Conservation (phyloP, 2,888 invertebrate species). For the Nemoura dubitans region DNA sequence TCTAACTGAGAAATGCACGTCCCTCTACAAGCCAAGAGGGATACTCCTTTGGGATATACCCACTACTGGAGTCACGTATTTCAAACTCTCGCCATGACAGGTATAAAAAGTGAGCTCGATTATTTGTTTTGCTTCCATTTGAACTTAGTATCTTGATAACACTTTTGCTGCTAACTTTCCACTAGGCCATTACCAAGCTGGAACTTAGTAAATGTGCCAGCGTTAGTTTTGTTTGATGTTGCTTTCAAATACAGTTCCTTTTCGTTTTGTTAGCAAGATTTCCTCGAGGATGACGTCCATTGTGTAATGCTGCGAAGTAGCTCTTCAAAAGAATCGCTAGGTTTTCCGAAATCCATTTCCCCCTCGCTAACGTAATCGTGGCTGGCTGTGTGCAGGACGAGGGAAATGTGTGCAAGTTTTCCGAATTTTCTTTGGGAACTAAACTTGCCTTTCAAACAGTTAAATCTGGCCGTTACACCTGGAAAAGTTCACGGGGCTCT, state of each 20-base stretch:
- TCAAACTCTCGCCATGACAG: too few relatives aligned
- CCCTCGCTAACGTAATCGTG: not conserved
- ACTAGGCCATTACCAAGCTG: too few relatives aligned
- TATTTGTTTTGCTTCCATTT: too few relatives aligned
- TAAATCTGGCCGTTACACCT: not conserved
- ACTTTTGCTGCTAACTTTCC: too few relatives aligned
- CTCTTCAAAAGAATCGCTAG: not conserved
- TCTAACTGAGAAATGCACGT: too few relatives aligned
- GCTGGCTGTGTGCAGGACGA: not conserved
- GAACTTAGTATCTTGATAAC: too few relatives aligned
- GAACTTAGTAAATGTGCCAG: too few relatives aligned
- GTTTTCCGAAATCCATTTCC: not conserved
- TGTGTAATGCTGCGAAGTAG: not conserved
- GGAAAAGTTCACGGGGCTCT: not conserved
- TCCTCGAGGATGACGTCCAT: not conserved
- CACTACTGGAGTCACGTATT: too few relatives aligned
- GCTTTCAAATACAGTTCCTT: not conserved
- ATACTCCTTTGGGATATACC: too few relatives aligned
- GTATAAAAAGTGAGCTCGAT: too few relatives aligned
- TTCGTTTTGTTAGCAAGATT: not conserved
- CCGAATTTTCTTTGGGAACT: not conserved
- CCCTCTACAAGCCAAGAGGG: too few relatives aligned
- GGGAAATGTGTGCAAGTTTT: not conserved
- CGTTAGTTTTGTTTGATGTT: not conserved
- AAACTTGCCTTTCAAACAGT: slow-evolving; percentile 5